These are phyloP conservation scores for Parnassius apollo DNA, from an alignment of 2,888 invertebrate species.

Conservation along the genomic window DNA sequence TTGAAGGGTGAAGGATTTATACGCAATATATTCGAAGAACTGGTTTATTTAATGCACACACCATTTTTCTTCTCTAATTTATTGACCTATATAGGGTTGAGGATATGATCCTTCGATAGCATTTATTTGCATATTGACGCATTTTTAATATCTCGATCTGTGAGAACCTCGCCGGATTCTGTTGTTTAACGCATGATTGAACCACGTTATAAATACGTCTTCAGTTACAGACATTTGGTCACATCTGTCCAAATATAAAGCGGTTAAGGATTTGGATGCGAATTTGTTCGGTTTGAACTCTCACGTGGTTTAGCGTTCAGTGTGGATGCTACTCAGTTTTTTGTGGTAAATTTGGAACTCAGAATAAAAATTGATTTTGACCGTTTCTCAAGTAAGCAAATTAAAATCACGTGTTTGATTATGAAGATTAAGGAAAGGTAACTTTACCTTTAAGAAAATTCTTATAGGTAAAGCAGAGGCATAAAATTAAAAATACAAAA, in stretches of 20 bases:
- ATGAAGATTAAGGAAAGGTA: too few species aligned
- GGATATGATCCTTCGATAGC: constrained; percentile 40
- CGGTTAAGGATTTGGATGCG: neutral
- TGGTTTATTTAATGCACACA: constrained; percentile 55
- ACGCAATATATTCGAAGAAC: constrained; percentile 46
- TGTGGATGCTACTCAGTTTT: too few species aligned
- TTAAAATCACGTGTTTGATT: too few species aligned
- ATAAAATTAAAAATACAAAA: too few species aligned
- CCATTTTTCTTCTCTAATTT: constrained; percentile 66
- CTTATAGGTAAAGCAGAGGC: too few species aligned
- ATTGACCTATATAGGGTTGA: constrained; percentile 60
- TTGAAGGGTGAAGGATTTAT: constrained; percentile 54
- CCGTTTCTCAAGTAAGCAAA: too few species aligned
- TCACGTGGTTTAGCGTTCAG: too few species aligned
- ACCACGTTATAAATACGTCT: neutral
- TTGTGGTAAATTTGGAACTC: too few species aligned
- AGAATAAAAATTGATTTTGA: too few species aligned
- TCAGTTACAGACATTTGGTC: neutral
- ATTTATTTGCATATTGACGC: constrained; percentile 69
- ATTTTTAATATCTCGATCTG: constrained; percentile 52
- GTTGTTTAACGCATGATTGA: constrained; percentile 23
- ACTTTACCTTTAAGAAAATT: too few species aligned
- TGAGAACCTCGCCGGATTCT: constrained; percentile 52
- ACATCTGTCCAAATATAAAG: constrained; percentile 11
- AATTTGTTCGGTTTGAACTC: too few species aligned